A percentile compares a stretch with the other conserved stretches of the same genome.
Conservation (phyloP, 2,113 vertebrate genomes). For the Chauna torquata region DNA sequence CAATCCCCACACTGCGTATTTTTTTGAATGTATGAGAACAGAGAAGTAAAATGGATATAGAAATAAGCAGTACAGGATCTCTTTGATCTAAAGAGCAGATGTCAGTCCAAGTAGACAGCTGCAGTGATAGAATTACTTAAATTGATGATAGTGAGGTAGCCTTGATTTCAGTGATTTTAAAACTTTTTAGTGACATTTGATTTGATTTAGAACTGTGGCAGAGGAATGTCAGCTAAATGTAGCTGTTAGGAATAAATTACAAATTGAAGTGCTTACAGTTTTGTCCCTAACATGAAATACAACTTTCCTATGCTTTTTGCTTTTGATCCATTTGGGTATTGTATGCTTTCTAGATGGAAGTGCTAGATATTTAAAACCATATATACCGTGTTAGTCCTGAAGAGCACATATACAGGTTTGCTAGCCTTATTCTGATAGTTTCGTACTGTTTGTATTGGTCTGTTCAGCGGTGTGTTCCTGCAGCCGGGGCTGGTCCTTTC, state of each 20-base stretch:
- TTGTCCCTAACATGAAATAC: neutral
- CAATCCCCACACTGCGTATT: neutral
- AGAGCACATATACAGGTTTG: rapidly evolving
- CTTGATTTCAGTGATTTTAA: neutral
- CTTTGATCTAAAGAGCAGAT: neutral
- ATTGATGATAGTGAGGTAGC: neutral
- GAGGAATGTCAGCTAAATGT: neutral
- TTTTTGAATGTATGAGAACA: neutral
- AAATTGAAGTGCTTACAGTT: neutral
- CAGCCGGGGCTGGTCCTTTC: neutral
- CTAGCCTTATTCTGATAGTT: too few species aligned
- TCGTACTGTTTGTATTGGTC: rapidly evolving
- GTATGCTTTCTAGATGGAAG: neutral
- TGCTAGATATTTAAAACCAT: neutral
- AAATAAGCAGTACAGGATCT: neutral
- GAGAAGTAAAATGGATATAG: neutral
- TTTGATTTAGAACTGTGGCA: neutral
- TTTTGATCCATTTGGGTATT: neutral
- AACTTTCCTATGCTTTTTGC: neutral
- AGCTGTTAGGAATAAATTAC: neutral
- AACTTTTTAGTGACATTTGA: neutral
- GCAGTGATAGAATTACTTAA: neutral
- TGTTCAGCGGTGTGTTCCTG: neutral
- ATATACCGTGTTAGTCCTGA: neutral
- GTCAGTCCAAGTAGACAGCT: neutral